phyloP scores from a whole-genome alignment of 2,113 vertebrate species.

The Calidris pygmaea region DNA sequence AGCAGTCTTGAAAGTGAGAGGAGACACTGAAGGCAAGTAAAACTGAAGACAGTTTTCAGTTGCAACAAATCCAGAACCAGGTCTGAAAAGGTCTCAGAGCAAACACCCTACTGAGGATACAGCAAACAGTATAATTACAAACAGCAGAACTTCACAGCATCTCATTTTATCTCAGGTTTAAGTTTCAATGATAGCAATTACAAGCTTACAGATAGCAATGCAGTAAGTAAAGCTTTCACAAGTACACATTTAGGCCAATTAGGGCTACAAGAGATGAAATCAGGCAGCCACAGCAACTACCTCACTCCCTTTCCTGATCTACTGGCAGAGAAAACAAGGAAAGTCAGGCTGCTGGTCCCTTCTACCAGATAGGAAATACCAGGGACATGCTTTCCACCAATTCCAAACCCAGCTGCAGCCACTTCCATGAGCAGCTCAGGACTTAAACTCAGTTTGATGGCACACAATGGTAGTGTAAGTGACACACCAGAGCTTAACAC shows the following conservation, averaged over 20 bases:
- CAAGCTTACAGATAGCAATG: neutral
- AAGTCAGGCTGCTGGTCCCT: neutral
- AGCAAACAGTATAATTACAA: neutral
- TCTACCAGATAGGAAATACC: neutral
- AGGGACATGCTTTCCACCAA: neutral
- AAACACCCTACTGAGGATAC: neutral
- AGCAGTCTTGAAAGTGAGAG: neutral
- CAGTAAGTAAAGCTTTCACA: neutral
- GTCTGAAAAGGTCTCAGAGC: neutral
- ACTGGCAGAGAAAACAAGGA: neutral
- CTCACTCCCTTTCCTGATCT: neutral
- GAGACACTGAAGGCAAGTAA: neutral
- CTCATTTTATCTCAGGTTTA: neutral
- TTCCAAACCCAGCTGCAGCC: neutral
- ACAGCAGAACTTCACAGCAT: neutral
- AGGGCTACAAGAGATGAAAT: neutral
- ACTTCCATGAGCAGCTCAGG: neutral
- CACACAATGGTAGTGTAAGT: accelerated
- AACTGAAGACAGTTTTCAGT: neutral
- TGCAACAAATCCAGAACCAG: neutral
- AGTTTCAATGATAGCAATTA: neutral
- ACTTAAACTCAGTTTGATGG: neutral
- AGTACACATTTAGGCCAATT: neutral
- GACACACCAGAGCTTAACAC: neutral
- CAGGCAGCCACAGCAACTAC: neutral